Evolutionary conservation across 2,797 vertebrate genomes (phyloP), one percentile per base, ranked within the genome.

Genomic region (Onychomys arenicola): DNA sequence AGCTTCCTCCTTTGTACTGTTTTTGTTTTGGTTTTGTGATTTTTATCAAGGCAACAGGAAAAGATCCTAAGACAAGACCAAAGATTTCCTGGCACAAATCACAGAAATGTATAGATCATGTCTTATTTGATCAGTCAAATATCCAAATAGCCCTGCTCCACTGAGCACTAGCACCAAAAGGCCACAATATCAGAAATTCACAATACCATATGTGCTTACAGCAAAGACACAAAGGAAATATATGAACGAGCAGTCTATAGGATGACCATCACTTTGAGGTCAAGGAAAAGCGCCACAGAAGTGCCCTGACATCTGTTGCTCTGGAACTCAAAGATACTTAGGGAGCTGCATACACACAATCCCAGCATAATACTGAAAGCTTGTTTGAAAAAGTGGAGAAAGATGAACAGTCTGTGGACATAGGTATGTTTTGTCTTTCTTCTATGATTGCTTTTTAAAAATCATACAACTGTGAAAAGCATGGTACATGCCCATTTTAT

Each of bases 381-480:
- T 3, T 65, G 29, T 67, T 85, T 21, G 43, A 34, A 85, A 49
- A 34, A 84, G 21, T 21, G 11, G 82, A 63, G 5, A 32, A 65
- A 21, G n/a, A 49, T 46, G 19, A 19, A 63, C 61, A 84, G 77
- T 40, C 3, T 19, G 23, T 49, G 65, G 55, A 49, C 17, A 87
- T 49, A 8, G 13, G n/a, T 40, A 76, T 25, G 86, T 61, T 61
- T 37, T 25, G 6, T 29, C 46, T 65, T 91, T 59, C 25, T 95
- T 87, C n/a, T 78, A 91, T 81, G 71, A 77, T 57, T 19, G 2
- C 4, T 61, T 19, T 77, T 96, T 90, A 84, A 23, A 92, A 92
- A 85, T 77, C 19, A 19, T 71, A 49, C 40, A 73, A 52, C 76
- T 65, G 65, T 17, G 52, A 85, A 67, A 93, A 67, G 61, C 6